These are phyloP conservation scores for Papilio machaon DNA, from an alignment of 1,140 invertebrate species.

Conservation along the genomic window DNA sequence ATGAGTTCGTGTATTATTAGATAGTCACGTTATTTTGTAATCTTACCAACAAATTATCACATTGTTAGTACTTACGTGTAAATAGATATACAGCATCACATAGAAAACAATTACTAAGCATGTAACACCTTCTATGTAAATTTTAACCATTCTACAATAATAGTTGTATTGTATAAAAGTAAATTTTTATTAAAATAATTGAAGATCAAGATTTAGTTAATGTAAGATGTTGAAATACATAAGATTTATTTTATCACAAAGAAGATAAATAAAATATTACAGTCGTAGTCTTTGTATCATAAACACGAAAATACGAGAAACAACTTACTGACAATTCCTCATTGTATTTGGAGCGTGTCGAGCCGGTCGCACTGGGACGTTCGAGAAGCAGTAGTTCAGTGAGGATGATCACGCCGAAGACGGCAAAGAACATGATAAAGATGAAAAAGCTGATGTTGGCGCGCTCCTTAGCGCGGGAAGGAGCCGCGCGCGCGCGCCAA, in stretches of 20 bases:
- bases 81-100: neutral
- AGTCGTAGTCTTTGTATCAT: neutral
- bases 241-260: neutral
- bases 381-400: slow-evolving; percentile 92
- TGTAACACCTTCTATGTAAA: neutral
- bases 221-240: neutral
- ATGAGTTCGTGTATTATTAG: neutral
- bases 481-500: slow-evolving; percentile 67
- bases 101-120: neutral
- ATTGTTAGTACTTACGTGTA: neutral
- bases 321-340: slow-evolving; percentile 83
- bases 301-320: slow-evolving; percentile 38
- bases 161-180: too few species aligned
- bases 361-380: slow-evolving; percentile 69
- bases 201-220: neutral
- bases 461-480: slow-evolving; percentile 85
- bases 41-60: neutral
- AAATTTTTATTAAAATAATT: neutral
- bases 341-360: slow-evolving; percentile 75
- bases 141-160: too few species aligned
- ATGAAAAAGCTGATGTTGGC: slow-evolving; percentile 94
- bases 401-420: slow-evolving; percentile 92
- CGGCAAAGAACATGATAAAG: slow-evolving; percentile 94
- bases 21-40: neutral
- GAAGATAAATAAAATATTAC: neutral